Evolutionary conservation across 2,888 invertebrate species (phyloP), one percentile per base, ranked within the genome.

Genomic region (Copidosoma aretas): DNA sequence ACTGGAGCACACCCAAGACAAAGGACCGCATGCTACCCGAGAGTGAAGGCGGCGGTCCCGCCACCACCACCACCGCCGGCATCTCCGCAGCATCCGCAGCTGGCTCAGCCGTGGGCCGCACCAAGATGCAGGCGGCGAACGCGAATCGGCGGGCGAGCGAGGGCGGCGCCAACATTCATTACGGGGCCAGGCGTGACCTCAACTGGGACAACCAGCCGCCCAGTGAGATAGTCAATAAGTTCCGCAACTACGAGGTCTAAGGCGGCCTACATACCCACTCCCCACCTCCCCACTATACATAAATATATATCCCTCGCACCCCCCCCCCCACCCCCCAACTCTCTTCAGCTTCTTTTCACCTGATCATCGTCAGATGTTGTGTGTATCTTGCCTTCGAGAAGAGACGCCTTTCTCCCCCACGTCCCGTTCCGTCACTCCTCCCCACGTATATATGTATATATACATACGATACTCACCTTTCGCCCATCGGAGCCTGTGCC

Each of bases 191-290:
- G 8, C 83, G 84, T 52, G 84, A 84, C 68, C 80, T 87, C 58
- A 90, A 89, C 70, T 92, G 92, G 88, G 90, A 90, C 78, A 88
- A 89, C 62, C 91, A 93, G 73, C 90, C 92, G 39, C 91, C 92
- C 43, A 89, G 89, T 75, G 93, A 93, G 81, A 91, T 93, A 78
- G 92, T 93, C 85, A 91, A 88, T 84, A 93, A 94, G 85, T 94
- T 94, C 85, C 91, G 94, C 84, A 95, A 95, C 86, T 95, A 95
- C 86, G 94, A 95, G 86, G 94, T 95, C 82, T 95, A 93, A 92
- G 78, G 63, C 1, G 43, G 4, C 43, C 17, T n/a, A n/a, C n/a
- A n/a, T n/a, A 15, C 43, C 43, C 17, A 2, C 43, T n/a, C 43
- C 43, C 15, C 43, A 14, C 43, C 43, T 12, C 4, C 43, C 43